Evolutionary conservation across 2,888 invertebrate genomes (phyloP), one percentile per base, ranked within the genome.

Genomic region (Cosmorhoe ocellata): DNA sequence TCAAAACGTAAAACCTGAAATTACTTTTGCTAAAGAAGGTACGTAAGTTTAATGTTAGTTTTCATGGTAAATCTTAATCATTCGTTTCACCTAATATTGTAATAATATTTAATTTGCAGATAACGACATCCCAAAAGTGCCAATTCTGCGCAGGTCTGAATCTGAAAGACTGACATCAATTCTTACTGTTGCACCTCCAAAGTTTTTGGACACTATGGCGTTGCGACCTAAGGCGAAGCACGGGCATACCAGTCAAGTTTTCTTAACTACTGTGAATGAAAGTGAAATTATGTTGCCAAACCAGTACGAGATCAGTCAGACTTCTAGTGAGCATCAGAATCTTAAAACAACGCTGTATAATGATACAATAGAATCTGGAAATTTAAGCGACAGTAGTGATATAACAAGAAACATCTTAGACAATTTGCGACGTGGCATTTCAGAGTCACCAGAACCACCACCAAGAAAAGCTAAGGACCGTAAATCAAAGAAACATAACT

Each of bases 121-220:
- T 74, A 88, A 87, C 51, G 75, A 79, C 37, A 74, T 88, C 34
- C 89, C 88, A 3, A 85, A 79, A 64, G 78, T 88, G 60, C 82
- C 85, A 36, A 68, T 82, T 5, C 65, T 91, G 33, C 82, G 90
- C 31, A 78, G 91, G 33, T 90, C 90, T n/a, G 86, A 88, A 70
- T 90, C 89, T 28, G 92, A 81, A 76, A 84, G 78, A 58, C 66
- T 80, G 51, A 78, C 71, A 56, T 79, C 80, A 57, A 84, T 69
- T 61, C 77, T 81, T 59, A 83, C 70, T 71, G 90, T 82, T 8
- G 84, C 86, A 9, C 87, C 92, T 41, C 92, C 94, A 7, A 91
- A 91, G 54, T 95, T 95, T 77, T 91, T 94, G 74, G 97, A 97
- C 78, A 96, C 96, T 18, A 97, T 96, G 95, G 94, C 96, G 14